These are phyloP conservation scores for Caenorhabditis sp. DNA, from an alignment of 2,888 invertebrate genomes.

Conservation along the genomic window DNA sequence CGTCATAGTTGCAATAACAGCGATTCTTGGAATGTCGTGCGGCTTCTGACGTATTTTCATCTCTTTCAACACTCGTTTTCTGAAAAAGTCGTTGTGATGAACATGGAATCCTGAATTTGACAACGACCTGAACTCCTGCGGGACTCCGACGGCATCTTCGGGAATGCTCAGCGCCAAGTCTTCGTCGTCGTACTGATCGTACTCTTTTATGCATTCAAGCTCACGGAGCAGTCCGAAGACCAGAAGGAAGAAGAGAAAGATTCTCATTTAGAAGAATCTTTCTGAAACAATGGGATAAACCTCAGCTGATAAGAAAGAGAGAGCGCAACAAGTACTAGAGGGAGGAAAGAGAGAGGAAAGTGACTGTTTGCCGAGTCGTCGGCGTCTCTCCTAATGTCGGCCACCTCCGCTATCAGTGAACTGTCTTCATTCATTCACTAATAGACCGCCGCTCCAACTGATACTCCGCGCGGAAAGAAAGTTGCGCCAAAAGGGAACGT, in stretches of 20 bases:
- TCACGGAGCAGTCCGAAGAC: constrained; percentile 1
- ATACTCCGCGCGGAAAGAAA: background rate
- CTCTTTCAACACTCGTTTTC: constrained; percentile 35
- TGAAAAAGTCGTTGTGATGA: constrained; percentile 3
- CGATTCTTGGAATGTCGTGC: constrained; percentile 58
- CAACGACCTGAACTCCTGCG: constrained; percentile 46
- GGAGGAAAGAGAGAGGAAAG: constrained; percentile 9
- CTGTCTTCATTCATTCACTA: background rate
- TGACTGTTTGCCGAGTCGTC: constrained; percentile 34
- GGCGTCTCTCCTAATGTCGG: background rate
- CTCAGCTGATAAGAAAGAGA: constrained; percentile 11
- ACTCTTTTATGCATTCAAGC: background rate
- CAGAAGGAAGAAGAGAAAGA: constrained; percentile 18
- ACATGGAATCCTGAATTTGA: background rate
- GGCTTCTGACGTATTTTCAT: constrained; percentile 22
- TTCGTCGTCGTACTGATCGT: constrained; percentile 58
- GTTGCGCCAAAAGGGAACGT: constrained; percentile 31
- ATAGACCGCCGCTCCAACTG: background rate
- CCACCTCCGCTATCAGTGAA: constrained; percentile 25
- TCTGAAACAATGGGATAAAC: constrained; percentile 4
- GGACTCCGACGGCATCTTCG: constrained; percentile 53
- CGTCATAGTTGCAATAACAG: constrained; percentile 76
- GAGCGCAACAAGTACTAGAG: constrained; percentile 12
- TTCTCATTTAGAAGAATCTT: constrained; percentile 5
- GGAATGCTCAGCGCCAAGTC: constrained; percentile 60